phyloP scores from a whole-genome alignment of 53 echinoderm and acorn worm species.

The Luidia sarsii region DNA sequence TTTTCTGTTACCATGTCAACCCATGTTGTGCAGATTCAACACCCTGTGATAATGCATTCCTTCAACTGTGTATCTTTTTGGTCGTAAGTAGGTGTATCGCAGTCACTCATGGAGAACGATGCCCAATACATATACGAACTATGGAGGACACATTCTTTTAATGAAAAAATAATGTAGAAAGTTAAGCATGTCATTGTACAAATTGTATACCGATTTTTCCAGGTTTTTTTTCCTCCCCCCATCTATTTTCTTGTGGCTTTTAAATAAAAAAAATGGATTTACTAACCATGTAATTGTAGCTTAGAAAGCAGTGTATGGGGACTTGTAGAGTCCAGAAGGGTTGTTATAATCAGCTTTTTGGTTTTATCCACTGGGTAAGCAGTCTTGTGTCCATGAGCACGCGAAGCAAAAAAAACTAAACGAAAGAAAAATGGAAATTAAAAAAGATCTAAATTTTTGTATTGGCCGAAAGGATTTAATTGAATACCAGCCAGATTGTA shows the following conservation, averaged over 20 bases:
- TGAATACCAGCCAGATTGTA: slow-evolving; percentile 31
- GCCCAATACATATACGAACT: neutral
- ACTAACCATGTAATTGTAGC: slow-evolving; percentile 42
- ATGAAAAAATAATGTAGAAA: slow-evolving; percentile 10
- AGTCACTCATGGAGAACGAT: too few species aligned
- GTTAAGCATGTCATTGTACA: neutral
- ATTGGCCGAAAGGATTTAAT: neutral
- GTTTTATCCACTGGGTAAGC: too few species aligned
- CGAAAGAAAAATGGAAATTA: neutral
- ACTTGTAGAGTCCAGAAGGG: neutral
- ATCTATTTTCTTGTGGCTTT: neutral
- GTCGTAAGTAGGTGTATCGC: too few species aligned
- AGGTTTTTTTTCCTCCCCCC: too few species aligned
- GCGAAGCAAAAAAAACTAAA: too few species aligned
- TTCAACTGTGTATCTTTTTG: too few species aligned
- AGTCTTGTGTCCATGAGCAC: neutral
- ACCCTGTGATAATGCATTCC: too few species aligned
- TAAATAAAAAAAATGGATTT: neutral
- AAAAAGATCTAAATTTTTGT: slow-evolving; percentile 26
- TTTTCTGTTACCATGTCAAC: too few species aligned
- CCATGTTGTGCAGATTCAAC: too few species aligned
- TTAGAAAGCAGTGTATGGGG: neutral
- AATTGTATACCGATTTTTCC: slow-evolving; percentile 8
- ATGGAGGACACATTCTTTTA: neutral
- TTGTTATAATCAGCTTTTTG: slow-evolving; percentile 10